Evolutionary conservation across 2,797 vertebrate species (phyloP).

Genomic region (Caiman crocodilus): DNA sequence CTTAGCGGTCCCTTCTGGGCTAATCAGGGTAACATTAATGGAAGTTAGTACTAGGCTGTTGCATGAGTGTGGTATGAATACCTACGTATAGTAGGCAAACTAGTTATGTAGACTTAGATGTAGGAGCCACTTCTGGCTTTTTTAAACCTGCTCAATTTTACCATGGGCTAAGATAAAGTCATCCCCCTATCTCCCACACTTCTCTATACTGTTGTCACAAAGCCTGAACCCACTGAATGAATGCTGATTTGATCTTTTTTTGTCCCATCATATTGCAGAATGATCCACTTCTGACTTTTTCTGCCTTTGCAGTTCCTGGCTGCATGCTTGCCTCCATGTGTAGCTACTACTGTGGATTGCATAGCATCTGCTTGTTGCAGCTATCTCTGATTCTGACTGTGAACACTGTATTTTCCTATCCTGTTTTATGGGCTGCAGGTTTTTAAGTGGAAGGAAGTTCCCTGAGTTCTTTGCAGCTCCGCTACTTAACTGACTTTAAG

Average conservation of each 20-base stretch:
- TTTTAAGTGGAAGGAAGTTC: neutral
- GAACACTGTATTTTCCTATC: neutral
- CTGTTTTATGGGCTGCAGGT: neutral
- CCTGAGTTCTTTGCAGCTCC: neutral
- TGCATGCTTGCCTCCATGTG: neutral
- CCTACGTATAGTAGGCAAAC: neutral
- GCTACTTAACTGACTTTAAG: neutral
- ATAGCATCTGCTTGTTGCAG: neutral
- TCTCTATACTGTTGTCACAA: neutral
- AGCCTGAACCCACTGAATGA: neutral
- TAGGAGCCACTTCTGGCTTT: neutral
- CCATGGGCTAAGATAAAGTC: neutral
- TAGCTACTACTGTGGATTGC: neutral
- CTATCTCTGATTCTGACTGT: neutral
- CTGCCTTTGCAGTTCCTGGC: slow-evolving; percentile 6
- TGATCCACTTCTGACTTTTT: neutral
- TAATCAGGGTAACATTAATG: slow-evolving; percentile 44
- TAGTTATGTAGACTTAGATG: neutral
- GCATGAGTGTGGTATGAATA: neutral
- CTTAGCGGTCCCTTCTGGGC: neutral
- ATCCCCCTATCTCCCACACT: neutral
- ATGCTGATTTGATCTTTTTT: neutral
- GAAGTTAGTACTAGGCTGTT: slow-evolving; percentile 30
- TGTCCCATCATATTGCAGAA: neutral
- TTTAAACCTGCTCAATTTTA: slow-evolving; percentile 20